Conservation (phyloP, 2,113 vertebrate genomes). For the Engraulis encrasicolus region DNA sequence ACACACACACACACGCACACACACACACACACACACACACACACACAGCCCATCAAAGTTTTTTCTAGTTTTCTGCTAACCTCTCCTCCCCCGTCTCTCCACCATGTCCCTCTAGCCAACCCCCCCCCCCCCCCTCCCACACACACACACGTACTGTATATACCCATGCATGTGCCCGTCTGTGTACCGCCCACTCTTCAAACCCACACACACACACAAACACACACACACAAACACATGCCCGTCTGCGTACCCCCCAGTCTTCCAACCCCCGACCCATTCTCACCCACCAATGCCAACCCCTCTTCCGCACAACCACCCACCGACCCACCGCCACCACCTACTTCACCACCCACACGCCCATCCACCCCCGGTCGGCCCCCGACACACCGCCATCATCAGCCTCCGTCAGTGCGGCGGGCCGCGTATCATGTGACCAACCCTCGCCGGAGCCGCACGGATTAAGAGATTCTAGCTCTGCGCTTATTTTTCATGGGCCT, state of each 20-base stretch:
- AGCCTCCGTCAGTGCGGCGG: constrained; percentile 84
- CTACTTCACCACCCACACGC: constrained; percentile 42
- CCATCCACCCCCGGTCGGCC: constrained; percentile 11
- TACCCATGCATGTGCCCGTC: too few relatives aligned
- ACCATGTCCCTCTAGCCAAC: constrained; percentile 33
- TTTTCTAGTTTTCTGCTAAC: too few relatives aligned
- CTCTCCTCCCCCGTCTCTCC: background rate
- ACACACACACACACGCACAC: too few relatives aligned
- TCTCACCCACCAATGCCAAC: too few relatives aligned
- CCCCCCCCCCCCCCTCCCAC: constrained; percentile 43
- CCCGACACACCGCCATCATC: constrained; percentile 11
- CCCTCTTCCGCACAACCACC: constrained; percentile 35
- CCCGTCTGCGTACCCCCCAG: too few relatives aligned
- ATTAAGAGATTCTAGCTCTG: constrained; percentile 98
- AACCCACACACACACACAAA: too few relatives aligned
- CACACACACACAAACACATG: too few relatives aligned
- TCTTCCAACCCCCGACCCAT: too few relatives aligned
- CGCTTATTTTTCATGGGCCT: constrained; percentile 97
- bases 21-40: too few relatives aligned
- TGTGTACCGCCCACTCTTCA: too few relatives aligned
- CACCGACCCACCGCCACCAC: constrained; percentile 32
- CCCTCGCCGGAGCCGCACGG: constrained; percentile 95
- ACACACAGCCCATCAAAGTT: too few relatives aligned
- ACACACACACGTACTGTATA: too few relatives aligned
- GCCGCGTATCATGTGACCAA: constrained; percentile 95